Evolutionary conservation across 2,113 vertebrate species (phyloP).

Genomic region (Astatoreochromis straeleni): DNA sequence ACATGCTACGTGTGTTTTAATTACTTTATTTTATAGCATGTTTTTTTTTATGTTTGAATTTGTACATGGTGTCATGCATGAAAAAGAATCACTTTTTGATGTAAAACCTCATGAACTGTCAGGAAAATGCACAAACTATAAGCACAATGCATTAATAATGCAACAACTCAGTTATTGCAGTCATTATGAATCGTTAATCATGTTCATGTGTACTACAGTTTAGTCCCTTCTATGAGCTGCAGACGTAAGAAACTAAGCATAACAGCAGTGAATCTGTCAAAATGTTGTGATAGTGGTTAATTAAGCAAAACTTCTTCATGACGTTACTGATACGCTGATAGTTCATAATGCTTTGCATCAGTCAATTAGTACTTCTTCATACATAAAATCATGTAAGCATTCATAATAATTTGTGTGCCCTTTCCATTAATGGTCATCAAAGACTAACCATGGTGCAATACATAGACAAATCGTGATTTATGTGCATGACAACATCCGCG

Average conservation of each 20-base stretch:
- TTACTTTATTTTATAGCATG: not conserved
- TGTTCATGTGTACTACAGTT: not conserved
- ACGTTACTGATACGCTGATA: not conserved
- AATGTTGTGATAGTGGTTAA: not conserved
- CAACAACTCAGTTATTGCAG: not conserved
- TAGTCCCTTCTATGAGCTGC: not conserved
- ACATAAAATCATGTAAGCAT: not conserved
- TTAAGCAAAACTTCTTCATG: not conserved
- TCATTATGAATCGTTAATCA: not conserved
- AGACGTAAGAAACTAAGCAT: not conserved
- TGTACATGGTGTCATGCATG: not conserved
- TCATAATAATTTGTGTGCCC: not conserved
- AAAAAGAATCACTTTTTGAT: not conserved
- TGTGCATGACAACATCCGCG: conserved; percentile 11
- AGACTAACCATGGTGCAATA: conserved; percentile 42
- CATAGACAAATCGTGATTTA: conserved; percentile 2
- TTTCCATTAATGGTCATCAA: not conserved
- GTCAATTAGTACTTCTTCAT: not conserved
- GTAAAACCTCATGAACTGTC: not conserved
- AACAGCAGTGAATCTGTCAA: not conserved
- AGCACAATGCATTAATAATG: not conserved
- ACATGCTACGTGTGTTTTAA: not conserved
- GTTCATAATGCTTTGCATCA: not conserved
- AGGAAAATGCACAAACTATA: not conserved
- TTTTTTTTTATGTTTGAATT: not conserved